Conservation (phyloP, 2,888 invertebrate genomes). For the Shargacucullia verbasci region DNA sequence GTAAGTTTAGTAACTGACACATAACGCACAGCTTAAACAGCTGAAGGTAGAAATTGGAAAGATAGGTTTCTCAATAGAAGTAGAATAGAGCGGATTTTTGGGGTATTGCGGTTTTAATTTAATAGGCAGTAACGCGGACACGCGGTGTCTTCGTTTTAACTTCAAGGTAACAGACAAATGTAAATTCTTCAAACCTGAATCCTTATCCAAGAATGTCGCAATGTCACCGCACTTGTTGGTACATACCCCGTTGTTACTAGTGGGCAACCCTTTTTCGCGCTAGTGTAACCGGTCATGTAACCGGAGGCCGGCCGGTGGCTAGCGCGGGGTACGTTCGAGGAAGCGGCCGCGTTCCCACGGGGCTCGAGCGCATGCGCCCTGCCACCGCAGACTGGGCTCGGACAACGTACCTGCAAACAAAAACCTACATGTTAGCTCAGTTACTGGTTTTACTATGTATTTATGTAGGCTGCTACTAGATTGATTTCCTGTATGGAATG, state of each 20-base stretch:
- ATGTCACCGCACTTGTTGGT: slow-evolving; percentile 36
- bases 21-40: no score
- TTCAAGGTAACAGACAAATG: no score
- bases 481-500: slow-evolving; percentile 19
- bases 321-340: slow-evolving; percentile 58
- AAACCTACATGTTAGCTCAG: slow-evolving; percentile 47
- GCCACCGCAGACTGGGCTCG: slow-evolving; percentile 43
- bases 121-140: no score
- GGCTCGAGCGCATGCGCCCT: slow-evolving; percentile 59
- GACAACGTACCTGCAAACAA: slow-evolving; percentile 60
- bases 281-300: slow-evolving; percentile 53
- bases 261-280: slow-evolving; percentile 32
- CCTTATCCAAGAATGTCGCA: neutral
- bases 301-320: slow-evolving; percentile 43
- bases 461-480: slow-evolving; percentile 9
- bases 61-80: no score
- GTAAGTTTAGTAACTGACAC: no score
- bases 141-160: no score
- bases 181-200: neutral
- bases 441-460: slow-evolving; percentile 27
- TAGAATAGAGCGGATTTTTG: no score
- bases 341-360: slow-evolving; percentile 66
- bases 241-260: slow-evolving; percentile 12
- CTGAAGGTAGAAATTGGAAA: no score
- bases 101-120: no score